These are phyloP conservation scores for Diaprepes abbreviatus DNA, from an alignment of 2,888 invertebrate species.

Conservation along the genomic window DNA sequence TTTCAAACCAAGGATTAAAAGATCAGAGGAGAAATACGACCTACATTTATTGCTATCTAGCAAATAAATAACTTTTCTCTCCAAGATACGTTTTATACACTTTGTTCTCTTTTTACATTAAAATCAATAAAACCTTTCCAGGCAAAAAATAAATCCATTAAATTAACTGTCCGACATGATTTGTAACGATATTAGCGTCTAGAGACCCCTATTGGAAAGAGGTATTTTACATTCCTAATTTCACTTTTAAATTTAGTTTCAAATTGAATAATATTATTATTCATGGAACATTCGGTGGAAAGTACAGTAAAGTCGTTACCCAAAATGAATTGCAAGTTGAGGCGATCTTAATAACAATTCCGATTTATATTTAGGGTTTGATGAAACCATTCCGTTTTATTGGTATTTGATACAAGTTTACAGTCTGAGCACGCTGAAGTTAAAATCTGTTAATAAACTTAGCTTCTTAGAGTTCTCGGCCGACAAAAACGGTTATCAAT, in stretches of 20 bases:
- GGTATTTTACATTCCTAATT: constrained; percentile 33
- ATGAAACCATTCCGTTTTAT: constrained; percentile 63
- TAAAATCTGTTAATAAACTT: constrained; percentile 19
- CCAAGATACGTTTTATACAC: too few relatives aligned
- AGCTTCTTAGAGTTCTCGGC: background rate
- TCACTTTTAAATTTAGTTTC: constrained; percentile 52
- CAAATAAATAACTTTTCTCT: too few relatives aligned
- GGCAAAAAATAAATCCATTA: constrained; percentile 4
- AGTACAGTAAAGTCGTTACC: constrained; percentile 39
- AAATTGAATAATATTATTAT: constrained; percentile 54
- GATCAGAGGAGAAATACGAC: too few relatives aligned
- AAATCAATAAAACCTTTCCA: background rate
- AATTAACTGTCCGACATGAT: constrained; percentile 11
- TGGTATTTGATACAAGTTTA: constrained; percentile 56
- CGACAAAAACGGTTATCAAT: too few relatives aligned
- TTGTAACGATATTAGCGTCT: constrained; percentile 31
- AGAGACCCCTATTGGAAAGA: constrained; percentile 19
- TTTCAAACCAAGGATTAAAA: too few relatives aligned
- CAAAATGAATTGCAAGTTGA: constrained; percentile 50
- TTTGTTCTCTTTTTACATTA: too few relatives aligned
- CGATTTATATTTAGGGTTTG: constrained; percentile 62
- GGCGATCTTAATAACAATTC: constrained; percentile 61
- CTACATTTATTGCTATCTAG: too few relatives aligned
- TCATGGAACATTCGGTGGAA: constrained; percentile 50
- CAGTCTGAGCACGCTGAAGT: constrained; percentile 22